Evolutionary conservation across 2,797 vertebrate genomes (phyloP), one percentile per base, ranked within the genome.

Genomic region (Sardinella longiceps): DNA sequence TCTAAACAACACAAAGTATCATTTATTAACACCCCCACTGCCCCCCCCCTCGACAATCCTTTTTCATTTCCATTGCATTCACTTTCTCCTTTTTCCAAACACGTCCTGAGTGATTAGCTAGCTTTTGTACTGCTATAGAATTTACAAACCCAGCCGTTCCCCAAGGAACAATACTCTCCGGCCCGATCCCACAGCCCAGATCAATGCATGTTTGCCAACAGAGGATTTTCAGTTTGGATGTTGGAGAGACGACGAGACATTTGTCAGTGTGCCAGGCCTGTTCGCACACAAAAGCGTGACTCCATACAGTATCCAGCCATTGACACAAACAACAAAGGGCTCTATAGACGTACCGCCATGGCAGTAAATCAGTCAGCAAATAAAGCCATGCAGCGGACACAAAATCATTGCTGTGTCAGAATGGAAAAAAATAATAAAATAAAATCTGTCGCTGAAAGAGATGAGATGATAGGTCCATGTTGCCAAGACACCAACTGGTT

Each of bases 381-480:
- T 18, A 77, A 6, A 43, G 70, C 37, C 1, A 18, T 10, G 46
- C 33, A 37, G 33, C 66, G 66, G 66, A 77, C 70, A 77, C 39
- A 37, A 77, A 43, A 39, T 77, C 18, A 77, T n/a, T 39, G 18
- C 37, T 23, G 20, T 77, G 70, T 77, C 3, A 33, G 3, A 20
- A 20, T 23, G 15, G 2, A 23, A 0, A 20, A 39, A 39, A 15
- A 70, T 18, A 23, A 0, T 6, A 39, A 39, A 15, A 70, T 18
- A 74, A 37, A 23, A 43, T 15, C 5, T 39, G 70, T 77, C 18
- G 6, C 70, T 43, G 70, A 77, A 43, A 77, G 70, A 77, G 37
- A 77, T 77, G 70, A 77, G 37, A 77, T 77, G 70, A 77, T 43
- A 37, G 70, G 70, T 43, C 18, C 70, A 77, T 39, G 70, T 77